Evolutionary conservation across 2,113 vertebrate species (phyloP).

Genomic region (Aythya baeri): DNA sequence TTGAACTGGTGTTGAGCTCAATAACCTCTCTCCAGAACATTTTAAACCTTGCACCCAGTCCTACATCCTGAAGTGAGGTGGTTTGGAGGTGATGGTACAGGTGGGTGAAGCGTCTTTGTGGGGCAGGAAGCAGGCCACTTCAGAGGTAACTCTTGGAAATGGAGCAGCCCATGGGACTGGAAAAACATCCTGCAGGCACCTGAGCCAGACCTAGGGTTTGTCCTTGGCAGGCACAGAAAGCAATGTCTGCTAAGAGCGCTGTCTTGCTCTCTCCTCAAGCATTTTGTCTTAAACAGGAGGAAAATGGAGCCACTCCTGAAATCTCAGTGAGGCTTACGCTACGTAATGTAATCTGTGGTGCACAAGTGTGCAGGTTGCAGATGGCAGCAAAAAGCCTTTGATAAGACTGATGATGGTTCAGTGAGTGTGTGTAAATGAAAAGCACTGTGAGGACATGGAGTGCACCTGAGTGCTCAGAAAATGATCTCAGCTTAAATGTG

Average conservation of each 20-base stretch:
- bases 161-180: neutral
- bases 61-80: neutral
- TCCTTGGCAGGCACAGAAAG: neutral
- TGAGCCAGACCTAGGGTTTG: neutral
- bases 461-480: neutral
- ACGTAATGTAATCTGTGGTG: accelerated
- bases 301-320: neutral
- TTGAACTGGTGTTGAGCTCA: neutral
- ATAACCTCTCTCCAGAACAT: neutral
- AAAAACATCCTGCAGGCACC: neutral
- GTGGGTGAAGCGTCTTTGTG: neutral
- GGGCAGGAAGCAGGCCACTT: neutral
- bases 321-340: neutral
- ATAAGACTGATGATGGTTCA: neutral
- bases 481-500: neutral
- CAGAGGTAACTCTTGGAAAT: neutral
- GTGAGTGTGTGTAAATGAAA: neutral
- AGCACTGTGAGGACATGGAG: neutral
- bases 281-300: neutral
- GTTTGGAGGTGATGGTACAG: neutral
- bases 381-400: neutral
- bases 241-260: neutral
- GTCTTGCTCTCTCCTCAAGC: neutral
- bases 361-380: neutral
- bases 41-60: neutral